Conservation (phyloP, 2,888 invertebrate species). For the Cepaea hortensis region DNA sequence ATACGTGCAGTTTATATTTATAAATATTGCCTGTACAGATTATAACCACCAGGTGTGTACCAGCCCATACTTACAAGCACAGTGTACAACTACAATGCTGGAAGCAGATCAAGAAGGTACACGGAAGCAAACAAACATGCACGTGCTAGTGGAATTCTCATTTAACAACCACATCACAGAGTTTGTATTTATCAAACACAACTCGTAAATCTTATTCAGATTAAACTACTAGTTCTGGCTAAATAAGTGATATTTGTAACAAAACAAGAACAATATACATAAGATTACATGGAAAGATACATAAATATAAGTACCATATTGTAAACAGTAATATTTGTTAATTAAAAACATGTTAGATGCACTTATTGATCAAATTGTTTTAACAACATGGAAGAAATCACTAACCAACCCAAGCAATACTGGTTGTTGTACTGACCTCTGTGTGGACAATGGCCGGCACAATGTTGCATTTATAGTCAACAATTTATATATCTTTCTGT, state of each 20-base stretch:
- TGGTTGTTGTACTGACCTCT: constrained; percentile 3
- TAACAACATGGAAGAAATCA: not conserved
- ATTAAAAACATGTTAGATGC: too few species aligned
- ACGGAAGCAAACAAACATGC: too few species aligned
- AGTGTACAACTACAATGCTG: not conserved
- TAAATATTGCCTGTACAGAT: too few species aligned
- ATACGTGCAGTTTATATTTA: too few species aligned
- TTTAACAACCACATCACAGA: not conserved
- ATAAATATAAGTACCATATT: not conserved
- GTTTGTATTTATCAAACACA: constrained; percentile 25
- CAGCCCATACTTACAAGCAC: not conserved
- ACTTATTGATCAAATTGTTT: too few species aligned
- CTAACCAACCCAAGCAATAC: not conserved
- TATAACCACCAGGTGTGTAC: too few species aligned
- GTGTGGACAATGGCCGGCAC: not conserved
- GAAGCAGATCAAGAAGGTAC: not conserved
- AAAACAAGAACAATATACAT: not conserved
- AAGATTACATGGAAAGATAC: not conserved
- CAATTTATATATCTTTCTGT: not conserved
- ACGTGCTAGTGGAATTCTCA: not conserved
- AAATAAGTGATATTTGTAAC: not conserved
- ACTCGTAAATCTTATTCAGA: not conserved
- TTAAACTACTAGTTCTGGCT: not conserved
- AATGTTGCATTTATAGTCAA: not conserved
- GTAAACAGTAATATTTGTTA: too few species aligned